phyloP scores from a whole-genome alignment of 2,888 invertebrate species.

The Xanthorhoe spadicearia region DNA sequence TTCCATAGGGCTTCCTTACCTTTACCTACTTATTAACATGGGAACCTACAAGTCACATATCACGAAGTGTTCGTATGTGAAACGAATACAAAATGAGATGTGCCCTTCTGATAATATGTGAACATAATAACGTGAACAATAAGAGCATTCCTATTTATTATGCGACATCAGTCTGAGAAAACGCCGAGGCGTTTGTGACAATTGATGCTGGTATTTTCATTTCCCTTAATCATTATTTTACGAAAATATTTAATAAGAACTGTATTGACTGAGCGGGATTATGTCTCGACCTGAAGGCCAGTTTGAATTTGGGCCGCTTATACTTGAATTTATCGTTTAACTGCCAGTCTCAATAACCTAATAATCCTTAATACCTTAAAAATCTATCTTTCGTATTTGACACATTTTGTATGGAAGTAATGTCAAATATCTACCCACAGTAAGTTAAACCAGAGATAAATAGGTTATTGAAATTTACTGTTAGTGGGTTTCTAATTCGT shows the following conservation, averaged over 20 bases:
- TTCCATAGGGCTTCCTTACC: neutral
- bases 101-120: conserved; percentile 63
- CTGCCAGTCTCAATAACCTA: too few relatives aligned
- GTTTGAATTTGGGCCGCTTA: too few relatives aligned
- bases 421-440: too few relatives aligned
- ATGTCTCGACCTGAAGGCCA: too few relatives aligned
- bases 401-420: too few relatives aligned
- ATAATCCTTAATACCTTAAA: too few relatives aligned
- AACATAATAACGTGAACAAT: conserved; percentile 52
- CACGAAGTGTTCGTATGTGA: conserved; percentile 67
- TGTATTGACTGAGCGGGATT: too few relatives aligned
- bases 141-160: conserved; percentile 68
- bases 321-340: too few relatives aligned
- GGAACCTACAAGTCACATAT: conserved; percentile 63
- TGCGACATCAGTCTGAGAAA: conserved; percentile 51
- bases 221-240: conserved; percentile 2
- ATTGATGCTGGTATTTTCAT: conserved; percentile 21
- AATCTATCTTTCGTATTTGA: too few relatives aligned
- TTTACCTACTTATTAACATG: conserved; percentile 35
- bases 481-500: too few relatives aligned
- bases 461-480: too few relatives aligned
- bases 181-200: conserved; percentile 19
- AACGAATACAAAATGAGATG: conserved; percentile 68
- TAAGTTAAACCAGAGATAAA: too few relatives aligned
- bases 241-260: neutral